Evolutionary conservation across 2,888 invertebrate species (phyloP).

Genomic region (Eupeodes latifasciatus): DNA sequence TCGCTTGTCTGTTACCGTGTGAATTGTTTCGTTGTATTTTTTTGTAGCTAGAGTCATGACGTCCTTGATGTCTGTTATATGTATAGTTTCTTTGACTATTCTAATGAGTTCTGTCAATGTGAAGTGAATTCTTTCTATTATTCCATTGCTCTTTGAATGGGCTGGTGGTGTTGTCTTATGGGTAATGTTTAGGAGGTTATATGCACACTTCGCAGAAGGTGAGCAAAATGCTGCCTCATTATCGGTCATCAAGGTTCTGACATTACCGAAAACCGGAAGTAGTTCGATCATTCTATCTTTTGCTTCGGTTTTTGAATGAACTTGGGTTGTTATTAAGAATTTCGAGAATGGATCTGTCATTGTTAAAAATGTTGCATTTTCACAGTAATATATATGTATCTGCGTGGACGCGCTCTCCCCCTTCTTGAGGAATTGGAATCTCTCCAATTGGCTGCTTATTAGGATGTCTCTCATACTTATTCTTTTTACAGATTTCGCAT

Average conservation of each 20-base stretch:
- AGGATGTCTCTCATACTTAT: constrained; percentile 27
- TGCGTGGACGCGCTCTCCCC: too few relatives aligned
- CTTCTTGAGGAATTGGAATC: neutral
- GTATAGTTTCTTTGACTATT: neutral
- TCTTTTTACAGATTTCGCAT: constrained; percentile 32
- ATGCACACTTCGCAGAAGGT: neutral
- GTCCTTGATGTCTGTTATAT: neutral
- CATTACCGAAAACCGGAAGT: constrained; percentile 4
- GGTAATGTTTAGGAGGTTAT: too few relatives aligned
- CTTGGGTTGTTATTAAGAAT: neutral
- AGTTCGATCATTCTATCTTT: constrained; percentile 8
- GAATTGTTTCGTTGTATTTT: too few relatives aligned
- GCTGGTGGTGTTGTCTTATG: constrained; percentile 9
- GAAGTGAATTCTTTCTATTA: too few relatives aligned
- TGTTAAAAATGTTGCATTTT: too few relatives aligned
- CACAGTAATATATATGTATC: too few relatives aligned
- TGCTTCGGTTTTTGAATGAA: neutral
- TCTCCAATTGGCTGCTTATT: constrained; percentile 37
- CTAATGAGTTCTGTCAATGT: neutral
- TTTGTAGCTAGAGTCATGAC: constrained; percentile 16
- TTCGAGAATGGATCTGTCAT: constrained; percentile 10
- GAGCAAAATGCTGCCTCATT: neutral
- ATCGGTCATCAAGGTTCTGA: neutral
- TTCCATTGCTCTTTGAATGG: neutral
- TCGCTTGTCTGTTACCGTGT: too few relatives aligned